A percentile compares a stretch with the other conserved stretches of the same genome.
phyloP scores from a whole-genome alignment of 1,140 invertebrate species.

The Drosophila nasuta region DNA sequence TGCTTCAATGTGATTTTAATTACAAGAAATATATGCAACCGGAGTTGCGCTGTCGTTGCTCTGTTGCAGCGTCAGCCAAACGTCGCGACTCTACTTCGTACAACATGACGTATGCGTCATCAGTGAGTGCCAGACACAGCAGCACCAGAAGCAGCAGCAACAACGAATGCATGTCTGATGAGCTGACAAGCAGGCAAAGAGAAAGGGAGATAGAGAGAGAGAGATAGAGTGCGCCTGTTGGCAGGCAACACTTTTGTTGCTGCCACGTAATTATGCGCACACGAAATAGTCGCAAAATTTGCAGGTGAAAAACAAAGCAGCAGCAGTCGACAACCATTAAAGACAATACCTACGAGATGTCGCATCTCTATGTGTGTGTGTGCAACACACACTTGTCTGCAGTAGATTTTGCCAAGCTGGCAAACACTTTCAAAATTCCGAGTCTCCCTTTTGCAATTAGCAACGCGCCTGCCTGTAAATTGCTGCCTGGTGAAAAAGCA shows the following conservation, averaged over 20 bases:
- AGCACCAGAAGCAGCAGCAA: background rate
- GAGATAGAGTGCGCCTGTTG: conserved; percentile 42
- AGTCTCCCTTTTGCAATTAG: conserved; percentile 70
- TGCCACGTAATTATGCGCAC: conserved; percentile 77
- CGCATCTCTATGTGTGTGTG: conserved; percentile 26
- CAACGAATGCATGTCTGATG: conserved; percentile 27
- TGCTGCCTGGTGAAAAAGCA: conserved; percentile 72
- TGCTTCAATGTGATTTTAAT: conserved; percentile 79
- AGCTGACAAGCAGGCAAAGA: conserved; percentile 23
- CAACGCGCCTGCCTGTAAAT: conserved; percentile 57
- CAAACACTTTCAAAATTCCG: conserved; percentile 54
- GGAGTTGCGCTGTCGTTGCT: conserved; percentile 19
- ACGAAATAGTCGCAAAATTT: conserved; percentile 64
- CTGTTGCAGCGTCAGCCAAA: conserved; percentile 69
- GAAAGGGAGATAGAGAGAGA: too few species aligned
- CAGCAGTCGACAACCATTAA: conserved; percentile 6
- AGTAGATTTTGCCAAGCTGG: conserved; percentile 21
- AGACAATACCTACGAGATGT: conserved; percentile 44
- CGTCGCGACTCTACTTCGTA: conserved; percentile 52
- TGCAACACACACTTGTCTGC: conserved; percentile 49
- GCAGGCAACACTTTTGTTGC: conserved; percentile 69
- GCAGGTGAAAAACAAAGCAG: conserved; percentile 60
- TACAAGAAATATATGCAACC: conserved; percentile 81
- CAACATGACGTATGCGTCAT: conserved; percentile 80
- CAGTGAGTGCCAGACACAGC: conserved; percentile 48